Evolutionary conservation across 2,888 invertebrate genomes (phyloP), one percentile per base, ranked within the genome.

Genomic region (Proisotoma minuta): DNA sequence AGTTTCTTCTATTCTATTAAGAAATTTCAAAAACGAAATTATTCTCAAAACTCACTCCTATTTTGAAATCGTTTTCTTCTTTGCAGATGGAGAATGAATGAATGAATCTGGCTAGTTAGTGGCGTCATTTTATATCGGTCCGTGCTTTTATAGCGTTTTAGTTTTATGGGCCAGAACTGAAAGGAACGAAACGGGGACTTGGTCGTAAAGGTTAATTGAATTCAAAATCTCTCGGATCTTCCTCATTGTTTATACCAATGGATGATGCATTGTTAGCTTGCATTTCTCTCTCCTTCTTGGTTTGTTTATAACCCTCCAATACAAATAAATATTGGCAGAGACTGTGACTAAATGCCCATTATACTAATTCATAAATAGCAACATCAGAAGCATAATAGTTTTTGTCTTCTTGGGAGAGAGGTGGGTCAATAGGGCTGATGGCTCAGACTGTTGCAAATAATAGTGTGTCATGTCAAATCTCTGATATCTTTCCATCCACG

Each of bases 201-300:
- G 65, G 53, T 68, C 65, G 62, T 66, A 70, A 70, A 70, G 69
- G 70, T 70, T 70, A 70, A 70, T 70, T 70, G 70, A 66, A 70
- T 65, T 65, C 65, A 54, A 43, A 54, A 20, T 54, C 39, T 54
- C 8, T 48, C 47, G 50, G 51, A 39, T 53, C 54, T 65, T 68
- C 67, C 59, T 63, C 62, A 62, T 64, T 54, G 59, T 66, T 63
- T 59, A 34, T 57, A 48, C 49, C 34, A 15, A 20, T 53, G 57
- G 60, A 26, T 10, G 34, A 34, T 43, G 43, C 43, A 43, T 43
- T 43, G 43, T 43, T 43, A 18, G 43, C n/a, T n/a, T n/a, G n/a
- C n/a, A n/a, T n/a, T n/a, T n/a, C n/a, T n/a, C n/a, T n/a, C n/a
- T n/a, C n/a, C n/a, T n/a, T n/a, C n/a, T n/a, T n/a, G n/a, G n/a